phyloP scores from a whole-genome alignment of 2,888 invertebrate genomes.

The Ectemnius lituratus region DNA sequence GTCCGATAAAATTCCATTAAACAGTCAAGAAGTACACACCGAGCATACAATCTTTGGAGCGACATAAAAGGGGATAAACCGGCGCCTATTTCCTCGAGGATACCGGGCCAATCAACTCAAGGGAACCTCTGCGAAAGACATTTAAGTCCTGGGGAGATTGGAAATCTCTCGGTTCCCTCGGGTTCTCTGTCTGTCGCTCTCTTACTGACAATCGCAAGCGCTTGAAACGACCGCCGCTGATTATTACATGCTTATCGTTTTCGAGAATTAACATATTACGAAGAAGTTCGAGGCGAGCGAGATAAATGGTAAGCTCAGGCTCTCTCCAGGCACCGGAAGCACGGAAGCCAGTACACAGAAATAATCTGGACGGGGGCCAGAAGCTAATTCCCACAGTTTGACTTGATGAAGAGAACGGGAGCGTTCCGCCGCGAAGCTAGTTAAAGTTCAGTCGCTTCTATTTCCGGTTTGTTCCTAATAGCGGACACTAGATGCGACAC shows the following conservation, averaged over 20 bases:
- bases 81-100: no score
- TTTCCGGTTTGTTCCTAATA: slow-evolving; percentile 70
- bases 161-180: no score
- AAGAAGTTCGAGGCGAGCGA: slow-evolving; percentile 48
- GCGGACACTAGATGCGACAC: slow-evolving; percentile 45
- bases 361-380: slow-evolving; percentile 72
- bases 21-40: no score
- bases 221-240: slow-evolving; percentile 34
- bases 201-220: background rate
- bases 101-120: no score
- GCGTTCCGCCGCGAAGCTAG: slow-evolving; percentile 65
- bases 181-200: no score
- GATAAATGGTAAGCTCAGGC: slow-evolving; percentile 47
- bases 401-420: slow-evolving; percentile 72
- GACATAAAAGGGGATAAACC: no score
- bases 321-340: slow-evolving; percentile 20
- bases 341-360: slow-evolving; percentile 54
- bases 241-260: slow-evolving; percentile 50
- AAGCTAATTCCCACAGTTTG: slow-evolving; percentile 71
- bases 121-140: no score
- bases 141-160: no score
- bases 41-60: no score
- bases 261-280: slow-evolving; percentile 54
- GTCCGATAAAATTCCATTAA: no score
- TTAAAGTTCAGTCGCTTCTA: slow-evolving; percentile 72